Base-by-base conservation (phyloP, 2,113 vertebrate species). In the Tylochromis polylepis region DNA sequence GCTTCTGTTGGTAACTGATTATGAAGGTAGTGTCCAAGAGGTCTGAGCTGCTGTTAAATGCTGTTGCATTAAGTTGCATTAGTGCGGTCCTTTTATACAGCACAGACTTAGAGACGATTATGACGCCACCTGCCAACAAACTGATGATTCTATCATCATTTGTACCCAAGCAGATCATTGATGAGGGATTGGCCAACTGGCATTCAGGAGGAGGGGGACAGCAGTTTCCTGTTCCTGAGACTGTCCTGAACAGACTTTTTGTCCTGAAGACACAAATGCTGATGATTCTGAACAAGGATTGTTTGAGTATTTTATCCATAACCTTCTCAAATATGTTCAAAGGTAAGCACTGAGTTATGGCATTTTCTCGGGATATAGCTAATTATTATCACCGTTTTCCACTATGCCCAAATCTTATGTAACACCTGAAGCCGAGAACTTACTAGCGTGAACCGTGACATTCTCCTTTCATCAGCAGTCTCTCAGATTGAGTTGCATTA, bases 391-490 rank as follows among this genome's bases (percentile, higher is more conserved):
- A 83, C 11, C 7, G 22, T 79, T 59, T 79, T 36, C 16, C 70
- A 79, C 34, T 56, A 86, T 55, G 72, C 72, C 15, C 65, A 81
- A 72, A 78, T 58, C 31, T 84, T 60, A 82, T 58, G 49, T 46
- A 87, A 79, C 1, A 18, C 53, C 60, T 24, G 9, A 29, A 77
- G 84, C 15, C 2, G 3, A 43, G 34, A 90, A 83, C 67, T 81
- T 41, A 46, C 24, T 3, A 11, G 46, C 24, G 20, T 67, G n/a
- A 84, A 79, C 24, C 34, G 55, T 12, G n/a, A 16, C n/a, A 1
- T 83, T 92, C 58, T 81, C 55, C 87, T 80, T 57, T 84, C 85
- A 92, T 95, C 92, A 93, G 94, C 90, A 93, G 65, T 91, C 83
- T 93, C 27, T 56, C 72, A 93, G 87, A 92, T 88, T 92, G 85